Conservation (phyloP, 2,113 vertebrate genomes). For the Dolichotis patagonum region DNA sequence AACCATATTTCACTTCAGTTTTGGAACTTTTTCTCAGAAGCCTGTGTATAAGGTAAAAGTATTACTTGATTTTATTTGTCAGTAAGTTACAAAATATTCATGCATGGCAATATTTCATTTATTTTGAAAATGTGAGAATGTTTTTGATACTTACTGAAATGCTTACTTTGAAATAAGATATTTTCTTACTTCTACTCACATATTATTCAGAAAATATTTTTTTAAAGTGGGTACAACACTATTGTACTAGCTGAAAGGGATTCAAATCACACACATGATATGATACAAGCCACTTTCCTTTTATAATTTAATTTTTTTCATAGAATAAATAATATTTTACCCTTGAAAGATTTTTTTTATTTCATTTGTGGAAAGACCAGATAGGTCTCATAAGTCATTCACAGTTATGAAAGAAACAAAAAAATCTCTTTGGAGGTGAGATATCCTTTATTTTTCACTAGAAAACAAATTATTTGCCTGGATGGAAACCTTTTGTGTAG, state of each 20-base stretch:
- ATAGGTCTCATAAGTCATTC: conserved; percentile 85
- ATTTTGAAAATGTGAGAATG: conserved; percentile 78
- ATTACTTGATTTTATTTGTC: conserved; percentile 56
- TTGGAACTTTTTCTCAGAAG: background rate
- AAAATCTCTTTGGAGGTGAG: conserved; percentile 79
- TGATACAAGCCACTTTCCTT: conserved; percentile 78
- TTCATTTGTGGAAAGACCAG: conserved; percentile 83
- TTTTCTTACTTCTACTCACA: conserved; percentile 78
- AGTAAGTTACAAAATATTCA: conserved; percentile 65
- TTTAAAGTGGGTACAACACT: conserved; percentile 77
- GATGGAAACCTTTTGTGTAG: conserved; percentile 86
- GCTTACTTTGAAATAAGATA: conserved; percentile 80
- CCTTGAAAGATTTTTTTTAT: conserved; percentile 83
- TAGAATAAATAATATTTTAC: conserved; percentile 84
- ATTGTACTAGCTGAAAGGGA: conserved; percentile 74
- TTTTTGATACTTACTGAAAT: conserved; percentile 80
- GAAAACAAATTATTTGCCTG: conserved; percentile 88
- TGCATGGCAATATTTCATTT: conserved; percentile 65
- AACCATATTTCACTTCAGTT: conserved; percentile 5
- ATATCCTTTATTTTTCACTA: conserved; percentile 81
- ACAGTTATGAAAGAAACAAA: conserved; percentile 82
- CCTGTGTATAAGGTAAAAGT: background rate
- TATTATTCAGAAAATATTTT: conserved; percentile 81
- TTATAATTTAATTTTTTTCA: conserved; percentile 85
- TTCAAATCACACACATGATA: conserved; percentile 81